phyloP scores from a whole-genome alignment of 1,140 invertebrate species.

The Coptotermes formosanus region DNA sequence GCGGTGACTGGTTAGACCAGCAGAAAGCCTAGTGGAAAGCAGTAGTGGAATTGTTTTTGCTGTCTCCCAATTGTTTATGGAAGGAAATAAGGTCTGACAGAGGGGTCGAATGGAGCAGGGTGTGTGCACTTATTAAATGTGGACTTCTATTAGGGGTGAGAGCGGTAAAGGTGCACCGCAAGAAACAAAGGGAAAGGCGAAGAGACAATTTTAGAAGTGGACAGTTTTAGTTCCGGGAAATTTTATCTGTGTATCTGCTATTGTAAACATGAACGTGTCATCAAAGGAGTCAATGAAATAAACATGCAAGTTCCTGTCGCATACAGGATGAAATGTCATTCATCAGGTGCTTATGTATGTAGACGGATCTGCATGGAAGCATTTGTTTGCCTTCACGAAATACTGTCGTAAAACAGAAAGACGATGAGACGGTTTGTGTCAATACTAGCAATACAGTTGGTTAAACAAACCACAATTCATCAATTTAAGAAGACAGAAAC shows the following conservation, averaged over 20 bases:
- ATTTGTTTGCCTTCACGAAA: constrained; percentile 4
- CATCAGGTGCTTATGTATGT: neutral
- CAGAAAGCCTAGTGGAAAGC: neutral
- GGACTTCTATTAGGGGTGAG: neutral
- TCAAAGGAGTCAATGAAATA: too few species aligned
- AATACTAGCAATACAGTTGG: neutral
- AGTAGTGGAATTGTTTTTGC: neutral
- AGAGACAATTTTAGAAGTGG: too few species aligned
- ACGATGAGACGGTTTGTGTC: neutral
- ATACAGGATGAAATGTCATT: too few species aligned
- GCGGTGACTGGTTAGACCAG: neutral
- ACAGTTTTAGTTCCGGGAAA: too few species aligned
- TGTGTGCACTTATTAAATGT: constrained; percentile 7
- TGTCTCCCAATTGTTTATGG: constrained; percentile 8
- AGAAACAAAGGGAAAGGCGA: too few species aligned
- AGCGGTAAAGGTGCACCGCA: neutral
- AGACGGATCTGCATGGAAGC: neutral
- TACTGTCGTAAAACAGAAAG: neutral
- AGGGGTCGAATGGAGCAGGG: neutral
- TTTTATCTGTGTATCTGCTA: too few species aligned
- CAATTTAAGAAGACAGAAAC: constrained; percentile 6
- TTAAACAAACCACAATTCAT: constrained; percentile 19
- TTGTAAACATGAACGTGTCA: too few species aligned
- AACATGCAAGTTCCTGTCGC: too few species aligned
- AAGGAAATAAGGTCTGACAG: constrained; percentile 17